phyloP scores from a whole-genome alignment of 2,113 vertebrate genomes.

The Osmerus mordax region DNA sequence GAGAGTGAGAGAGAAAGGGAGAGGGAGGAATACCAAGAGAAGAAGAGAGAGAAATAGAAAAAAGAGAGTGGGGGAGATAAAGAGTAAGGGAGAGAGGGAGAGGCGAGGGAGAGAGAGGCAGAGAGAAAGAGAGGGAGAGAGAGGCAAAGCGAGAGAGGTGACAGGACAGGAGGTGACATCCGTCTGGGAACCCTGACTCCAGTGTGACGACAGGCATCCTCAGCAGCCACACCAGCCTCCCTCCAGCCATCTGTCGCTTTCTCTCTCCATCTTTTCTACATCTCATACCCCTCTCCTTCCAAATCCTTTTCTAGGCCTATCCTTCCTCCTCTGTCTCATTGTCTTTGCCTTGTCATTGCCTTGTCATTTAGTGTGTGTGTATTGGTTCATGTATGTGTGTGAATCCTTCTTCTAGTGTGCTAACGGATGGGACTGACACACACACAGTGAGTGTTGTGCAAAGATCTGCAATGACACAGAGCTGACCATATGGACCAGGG shows the following conservation, averaged over 20 bases:
- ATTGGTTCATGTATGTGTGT: conserved; percentile 1
- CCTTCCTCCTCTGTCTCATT: neutral
- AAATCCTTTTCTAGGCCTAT: conserved; percentile 5
- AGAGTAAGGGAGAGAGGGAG: conserved; percentile 4
- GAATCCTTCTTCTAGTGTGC: neutral
- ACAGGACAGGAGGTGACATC: conserved; percentile 51
- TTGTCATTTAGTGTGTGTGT: conserved; percentile 11
- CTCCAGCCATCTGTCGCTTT: conserved; percentile 41
- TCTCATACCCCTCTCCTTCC: conserved; percentile 14
- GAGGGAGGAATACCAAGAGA: neutral
- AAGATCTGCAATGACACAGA: neutral
- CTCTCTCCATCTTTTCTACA: conserved; percentile 20
- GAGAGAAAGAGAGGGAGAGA: conserved; percentile 22
- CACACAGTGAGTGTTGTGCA: neutral
- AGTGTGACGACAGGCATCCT: conserved; percentile 44
- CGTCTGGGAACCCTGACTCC: conserved; percentile 46
- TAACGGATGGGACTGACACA: neutral
- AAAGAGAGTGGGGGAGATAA: neutral
- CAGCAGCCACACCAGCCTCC: conserved; percentile 48
- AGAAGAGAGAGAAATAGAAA: neutral
- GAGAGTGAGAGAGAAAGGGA: too few relatives aligned
- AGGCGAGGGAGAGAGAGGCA: conserved; percentile 28
- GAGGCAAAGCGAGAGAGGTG: conserved; percentile 33
- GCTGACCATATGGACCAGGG: neutral
- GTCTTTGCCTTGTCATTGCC: too few relatives aligned